These are phyloP conservation scores for Ptilorrhoa leucosticta DNA, from an alignment of 2,113 vertebrate genomes.

Conservation along the genomic window DNA sequence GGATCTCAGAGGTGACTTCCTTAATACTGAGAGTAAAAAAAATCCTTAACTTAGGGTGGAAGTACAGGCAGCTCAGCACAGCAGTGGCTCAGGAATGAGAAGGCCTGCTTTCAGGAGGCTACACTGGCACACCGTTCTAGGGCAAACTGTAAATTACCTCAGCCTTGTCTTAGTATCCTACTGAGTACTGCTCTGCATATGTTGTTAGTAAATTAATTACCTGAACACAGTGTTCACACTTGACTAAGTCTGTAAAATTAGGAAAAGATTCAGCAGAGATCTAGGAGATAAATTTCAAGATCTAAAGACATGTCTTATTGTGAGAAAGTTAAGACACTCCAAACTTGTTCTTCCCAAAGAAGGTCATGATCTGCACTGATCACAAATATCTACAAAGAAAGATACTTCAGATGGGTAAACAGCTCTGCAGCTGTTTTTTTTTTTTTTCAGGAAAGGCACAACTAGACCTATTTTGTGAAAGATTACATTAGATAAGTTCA, in stretches of 20 bases:
- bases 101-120: neutral
- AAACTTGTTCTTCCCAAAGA: neutral
- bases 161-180: neutral
- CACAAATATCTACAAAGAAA: neutral
- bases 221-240: neutral
- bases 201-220: neutral
- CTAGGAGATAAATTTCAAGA: neutral
- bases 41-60: neutral
- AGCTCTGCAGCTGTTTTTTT: neutral
- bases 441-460: neutral
- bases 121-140: neutral
- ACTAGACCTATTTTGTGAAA: neutral
- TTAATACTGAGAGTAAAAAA: neutral
- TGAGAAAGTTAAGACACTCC: neutral
- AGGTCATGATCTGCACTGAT: neutral
- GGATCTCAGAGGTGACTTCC: neutral
- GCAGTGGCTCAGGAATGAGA: neutral
- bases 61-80: neutral
- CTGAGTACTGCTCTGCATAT: fast-evolving
- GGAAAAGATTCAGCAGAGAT: neutral
- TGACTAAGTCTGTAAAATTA: neutral
- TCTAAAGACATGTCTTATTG: neutral
- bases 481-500: neutral
- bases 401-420: neutral
- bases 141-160: neutral